Evolutionary conservation across 2,797 vertebrate species (phyloP), one percentile per base, ranked within the genome.

Genomic region (Ambastaia sidthimunki): DNA sequence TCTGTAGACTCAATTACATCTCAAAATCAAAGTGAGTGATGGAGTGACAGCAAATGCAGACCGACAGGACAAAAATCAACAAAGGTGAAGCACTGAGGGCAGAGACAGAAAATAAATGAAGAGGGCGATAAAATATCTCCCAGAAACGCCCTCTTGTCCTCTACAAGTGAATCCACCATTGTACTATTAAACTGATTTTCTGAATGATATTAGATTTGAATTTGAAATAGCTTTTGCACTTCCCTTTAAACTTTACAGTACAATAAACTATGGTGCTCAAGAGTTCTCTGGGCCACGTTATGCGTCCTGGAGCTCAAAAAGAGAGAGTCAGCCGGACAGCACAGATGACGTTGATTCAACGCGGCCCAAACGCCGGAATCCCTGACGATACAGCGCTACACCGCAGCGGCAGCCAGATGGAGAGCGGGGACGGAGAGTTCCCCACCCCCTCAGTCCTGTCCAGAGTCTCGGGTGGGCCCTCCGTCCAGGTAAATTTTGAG

Each of bases 401-500:
- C 93, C 89, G 93, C 91, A 91, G 91, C 91, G 88, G 76, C 90
- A 87, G 90, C 84, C 89, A 87, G 86, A 89, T 80, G 84, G 76
- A 60, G 73, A 87, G 89, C 81, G 87, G 89, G 91, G 88, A 89
- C 89, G 87, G 84, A 81, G 74, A 86, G 84, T 23, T 4, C 63
- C 74, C 1, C 7, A 41, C 48, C n/a, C 71, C 16, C 88, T 98
- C 96, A 98, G 93, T 99, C 97, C 92, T 97, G 98, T 85, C 95
- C 94, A 66, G 93, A 88, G 90, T 99, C 98, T 94, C 97, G 99
- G 90, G 93, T 93, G 78, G 97, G 96, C 65, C 96, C 97, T 80
- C 98, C 97, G 12, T 99, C 97, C 91, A 99, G 92, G 91, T 99
- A 99, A 91, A 99, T 99, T 92, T 99, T 99, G 78, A 99, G 96